Base-by-base conservation (phyloP, 2,797 vertebrate species). In the Ambastaia sidthimunki region DNA sequence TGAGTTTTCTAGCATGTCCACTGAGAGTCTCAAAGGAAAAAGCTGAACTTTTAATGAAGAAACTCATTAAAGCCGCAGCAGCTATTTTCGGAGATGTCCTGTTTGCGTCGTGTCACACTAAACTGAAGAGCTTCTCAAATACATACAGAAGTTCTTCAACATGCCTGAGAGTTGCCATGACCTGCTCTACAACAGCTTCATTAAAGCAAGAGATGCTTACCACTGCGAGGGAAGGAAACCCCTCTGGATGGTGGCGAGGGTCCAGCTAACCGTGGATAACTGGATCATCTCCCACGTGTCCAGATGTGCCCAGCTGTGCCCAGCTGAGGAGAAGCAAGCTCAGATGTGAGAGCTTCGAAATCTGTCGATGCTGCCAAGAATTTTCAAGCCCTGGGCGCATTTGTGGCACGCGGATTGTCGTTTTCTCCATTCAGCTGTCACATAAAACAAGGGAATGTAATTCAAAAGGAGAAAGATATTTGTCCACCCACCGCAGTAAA, bases 61-160 rank as follows among this genome's bases (percentile, higher is more conserved):
- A 88, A 87, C 88, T 90, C 85, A 91, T 90, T 91, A 90, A 90
- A 91, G 87, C 68, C 10, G 62, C 71, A 74, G 59, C 59, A 80
- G 86, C 86, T 91, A 89, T 91, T 91, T 93, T 89, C 79, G 90
- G 88, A 86, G 80, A 85, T 77, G 88, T 91, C 89, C 89, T 89
- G 73, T 68, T 88, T 89, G 88, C 82, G 84, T 89, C 85, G 80
- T 60, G 54, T 84, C 78, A 74, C 62, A 85, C 82, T 77, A 90
- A 87, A 90, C 87, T 89, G 86, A 90, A 89, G 85, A 73, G 75
- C 76, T 83, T 89, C 90, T 93, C 89, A 90, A 89, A 91, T 90
- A 89, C 79, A 85, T 74, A 76, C 55, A 87, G 87, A 85, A 83
- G 86, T 85, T 81, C 83, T 74, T 75, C 81, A 86, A 88, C 88